A percentile compares a stretch with the other conserved stretches of the same genome.
Evolutionary conservation across 2,113 vertebrate species (phyloP).

Genomic region (Calonectris borealis): DNA sequence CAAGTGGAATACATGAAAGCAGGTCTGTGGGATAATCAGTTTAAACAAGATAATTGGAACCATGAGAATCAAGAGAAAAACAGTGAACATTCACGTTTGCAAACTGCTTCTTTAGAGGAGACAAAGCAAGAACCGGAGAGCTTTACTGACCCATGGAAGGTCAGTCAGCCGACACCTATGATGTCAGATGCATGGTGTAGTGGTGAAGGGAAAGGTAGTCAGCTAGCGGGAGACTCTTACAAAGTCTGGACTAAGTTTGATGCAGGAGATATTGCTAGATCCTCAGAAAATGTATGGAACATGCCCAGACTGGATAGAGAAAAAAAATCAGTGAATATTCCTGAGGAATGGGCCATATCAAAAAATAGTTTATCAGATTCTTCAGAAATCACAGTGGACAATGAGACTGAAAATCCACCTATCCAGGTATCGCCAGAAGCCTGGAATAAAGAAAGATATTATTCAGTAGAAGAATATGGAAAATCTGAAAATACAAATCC

Average conservation of each 20-base stretch:
- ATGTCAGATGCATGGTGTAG: constrained; percentile 61
- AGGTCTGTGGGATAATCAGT: constrained; percentile 58
- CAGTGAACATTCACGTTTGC: not conserved
- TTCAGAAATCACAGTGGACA: constrained; percentile 30
- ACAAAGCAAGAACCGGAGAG: constrained; percentile 60
- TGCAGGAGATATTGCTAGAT: not conserved
- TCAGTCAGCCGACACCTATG: not conserved
- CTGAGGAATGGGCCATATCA: constrained; percentile 49
- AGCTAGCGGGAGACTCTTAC: not conserved
- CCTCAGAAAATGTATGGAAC: constrained; percentile 65
- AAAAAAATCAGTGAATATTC: constrained; percentile 4
- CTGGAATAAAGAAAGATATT: constrained; percentile 35
- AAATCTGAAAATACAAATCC: constrained; percentile 18
- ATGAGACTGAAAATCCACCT: not conserved
- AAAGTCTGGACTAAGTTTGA: constrained; percentile 62
- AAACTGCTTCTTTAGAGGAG: constrained; percentile 14
- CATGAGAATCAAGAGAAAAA: not conserved
- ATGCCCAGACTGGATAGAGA: constrained; percentile 26
- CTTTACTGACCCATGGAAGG: constrained; percentile 64
- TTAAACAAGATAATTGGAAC: constrained; percentile 29
- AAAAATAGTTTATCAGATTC: constrained; percentile 59
- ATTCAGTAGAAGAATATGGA: not conserved
- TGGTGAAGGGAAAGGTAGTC: not conserved
- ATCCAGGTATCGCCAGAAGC: not conserved
- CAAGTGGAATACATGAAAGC: constrained; percentile 41